phyloP scores from a whole-genome alignment of 2,888 invertebrate genomes.

The Hypomecis atomaria region DNA sequence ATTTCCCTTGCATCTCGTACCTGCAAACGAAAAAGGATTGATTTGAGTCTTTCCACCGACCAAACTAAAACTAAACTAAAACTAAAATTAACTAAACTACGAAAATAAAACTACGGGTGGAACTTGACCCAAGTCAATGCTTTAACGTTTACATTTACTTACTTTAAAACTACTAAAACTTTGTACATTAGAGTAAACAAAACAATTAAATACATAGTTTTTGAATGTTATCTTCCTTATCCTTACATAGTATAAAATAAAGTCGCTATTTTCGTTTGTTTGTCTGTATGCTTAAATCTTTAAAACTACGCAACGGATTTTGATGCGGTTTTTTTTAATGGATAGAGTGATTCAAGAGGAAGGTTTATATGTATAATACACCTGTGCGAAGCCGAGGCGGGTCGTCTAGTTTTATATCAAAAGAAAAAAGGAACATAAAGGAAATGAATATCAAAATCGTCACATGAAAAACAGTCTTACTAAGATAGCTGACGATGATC shows the following conservation, averaged over 20 bases:
- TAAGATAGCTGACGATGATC: neutral
- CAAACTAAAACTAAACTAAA: conserved; percentile 46
- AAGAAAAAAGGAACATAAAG: neutral
- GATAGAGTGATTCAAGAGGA: too few species aligned
- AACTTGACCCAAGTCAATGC: conserved; percentile 76
- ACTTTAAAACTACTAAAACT: neutral
- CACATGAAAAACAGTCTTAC: conserved; percentile 8
- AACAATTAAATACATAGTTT: neutral
- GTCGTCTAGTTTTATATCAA: too few species aligned
- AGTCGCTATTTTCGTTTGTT: too few species aligned
- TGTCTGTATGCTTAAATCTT: too few species aligned
- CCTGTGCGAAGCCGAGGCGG: too few species aligned
- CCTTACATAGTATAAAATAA: too few species aligned
- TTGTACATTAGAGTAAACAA: neutral
- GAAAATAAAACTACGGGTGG: conserved; percentile 58
- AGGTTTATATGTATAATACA: too few species aligned
- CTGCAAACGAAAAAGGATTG: conserved; percentile 72
- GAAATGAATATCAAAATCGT: conserved; percentile 13
- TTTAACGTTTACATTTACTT: conserved; percentile 48
- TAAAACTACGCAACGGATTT: too few species aligned
- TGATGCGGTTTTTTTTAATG: too few species aligned
- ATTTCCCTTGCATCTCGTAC: conserved; percentile 39
- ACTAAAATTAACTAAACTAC: conserved; percentile 38
- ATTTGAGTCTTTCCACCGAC: conserved; percentile 72
- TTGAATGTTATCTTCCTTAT: too few species aligned